Evolutionary conservation across 1,140 invertebrate genomes (phyloP), one percentile per base, ranked within the genome.

Genomic region (Drosophila ercepeae): DNA sequence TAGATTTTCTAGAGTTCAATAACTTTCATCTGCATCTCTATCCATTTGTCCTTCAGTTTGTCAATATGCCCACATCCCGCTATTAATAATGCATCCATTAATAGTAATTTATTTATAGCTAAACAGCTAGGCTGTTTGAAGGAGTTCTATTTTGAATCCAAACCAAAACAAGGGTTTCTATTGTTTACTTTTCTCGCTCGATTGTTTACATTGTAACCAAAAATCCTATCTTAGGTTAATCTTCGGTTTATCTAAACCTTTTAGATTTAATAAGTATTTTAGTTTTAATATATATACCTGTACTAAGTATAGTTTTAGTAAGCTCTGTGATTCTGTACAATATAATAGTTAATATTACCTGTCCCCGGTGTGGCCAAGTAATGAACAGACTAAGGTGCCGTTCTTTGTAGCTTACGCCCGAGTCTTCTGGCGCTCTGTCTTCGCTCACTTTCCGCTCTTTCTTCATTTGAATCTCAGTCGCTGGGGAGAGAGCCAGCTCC

Each of bases 381-480:
- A 59, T 67, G 65, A 54, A 19, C 34, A 49, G 9, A 8, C 13
- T 11, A 14, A 4, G 6, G 42, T 34, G 16, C 51, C 69, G 51
- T 67, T 51, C 67, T 69, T 34, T 25, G 14, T 34, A 42, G 9
- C 44, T 49, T 8, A 27, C 27, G 27, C 27, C 27, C 27, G 27
- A 32, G 42, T 48, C 49, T 69, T 48, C 63, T 32, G 21, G 48
- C 16, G 57, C 25, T n/a, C 25, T n/a, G 27, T 51, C 48, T 54
- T 44, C 50, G 39, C 50, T 19, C 51, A 34, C 21, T 57, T 52
- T 64, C 21, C 21, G 21, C 27, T 63, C 39, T 42, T 16, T 6
- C 39, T 11, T 42, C 13, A 14, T 42, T 42, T 8, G 39, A 18
- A 18, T 69, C 21, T 41, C 64, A 69, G 67, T 58, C 34, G 51